Conservation (phyloP, 2,797 vertebrate species). For the Vespertilio murinus region DNA sequence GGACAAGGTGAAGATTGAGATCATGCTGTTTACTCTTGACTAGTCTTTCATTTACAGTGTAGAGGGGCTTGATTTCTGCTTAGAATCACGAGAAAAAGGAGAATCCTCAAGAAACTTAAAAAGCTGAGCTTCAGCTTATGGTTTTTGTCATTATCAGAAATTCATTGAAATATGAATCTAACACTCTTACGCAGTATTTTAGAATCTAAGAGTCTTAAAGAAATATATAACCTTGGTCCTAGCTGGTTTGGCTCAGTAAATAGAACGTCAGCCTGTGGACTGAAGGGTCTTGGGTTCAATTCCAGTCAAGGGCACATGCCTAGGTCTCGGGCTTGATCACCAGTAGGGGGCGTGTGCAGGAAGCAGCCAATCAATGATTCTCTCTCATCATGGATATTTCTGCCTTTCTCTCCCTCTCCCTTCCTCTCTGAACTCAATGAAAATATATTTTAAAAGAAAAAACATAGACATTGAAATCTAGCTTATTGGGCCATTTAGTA, state of each 20-base stretch:
- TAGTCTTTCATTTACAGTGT: not conserved
- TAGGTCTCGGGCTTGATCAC: too few relatives aligned
- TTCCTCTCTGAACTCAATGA: too few relatives aligned
- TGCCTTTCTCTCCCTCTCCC: too few relatives aligned
- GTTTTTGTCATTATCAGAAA: not conserved
- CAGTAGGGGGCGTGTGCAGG: too few relatives aligned
- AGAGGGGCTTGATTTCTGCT: not conserved
- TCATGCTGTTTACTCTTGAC: not conserved
- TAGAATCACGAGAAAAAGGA: not conserved
- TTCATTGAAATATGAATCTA: not conserved
- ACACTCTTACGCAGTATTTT: not conserved
- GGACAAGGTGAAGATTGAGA: not conserved
- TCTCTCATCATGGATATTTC: too few relatives aligned
- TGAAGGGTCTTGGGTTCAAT: too few relatives aligned
- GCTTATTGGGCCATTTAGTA: not conserved
- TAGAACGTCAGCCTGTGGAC: too few relatives aligned
- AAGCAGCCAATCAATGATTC: too few relatives aligned
- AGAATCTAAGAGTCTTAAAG: slow-evolving; percentile 41
- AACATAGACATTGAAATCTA: not conserved
- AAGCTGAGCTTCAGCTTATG: not conserved
- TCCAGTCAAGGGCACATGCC: too few relatives aligned
- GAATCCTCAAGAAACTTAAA: slow-evolving; percentile 1
- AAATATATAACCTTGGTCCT: not conserved
- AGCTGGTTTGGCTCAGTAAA: too few relatives aligned
- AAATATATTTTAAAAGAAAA: too few relatives aligned